Base-by-base conservation (phyloP, 2,797 vertebrate genomes). In the Neosilurus hyrtlii region DNA sequence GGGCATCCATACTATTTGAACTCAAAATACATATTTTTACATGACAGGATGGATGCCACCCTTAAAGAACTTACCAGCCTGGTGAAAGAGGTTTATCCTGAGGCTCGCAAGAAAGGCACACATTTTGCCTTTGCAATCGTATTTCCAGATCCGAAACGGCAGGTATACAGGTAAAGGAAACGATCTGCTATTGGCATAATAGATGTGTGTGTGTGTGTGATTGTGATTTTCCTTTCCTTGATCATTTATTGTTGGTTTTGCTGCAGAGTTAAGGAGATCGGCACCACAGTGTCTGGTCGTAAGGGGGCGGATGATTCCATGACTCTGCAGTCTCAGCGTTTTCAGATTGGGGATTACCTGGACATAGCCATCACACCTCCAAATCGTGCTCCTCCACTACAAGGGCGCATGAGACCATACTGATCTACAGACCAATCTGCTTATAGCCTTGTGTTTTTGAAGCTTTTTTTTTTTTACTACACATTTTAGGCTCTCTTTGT, bases 81-180 rank as follows among this genome's bases (percentile, higher is more conserved):
- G 85, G 98, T 99, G 86, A 99, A 99, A 89, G 98, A 99, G 91
- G 98, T 99, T 52, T 99, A 99, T 87, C 97, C 97, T 30, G 98
- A 99, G 85, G 97, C 97, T 81, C 94, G 98, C 77, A 99, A 99
- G 92, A 99, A 99, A 89, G 97, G 97, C 83, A 99, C 98, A 0
- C 96, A 99, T 90, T 99, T 99, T 91, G 97, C 96, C 85, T 99
- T 99, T 79, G 96, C 97, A 22, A 99, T 98, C 16, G 97, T 99
- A 83, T 99, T 94, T 86, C 98, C 97, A 2, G 98, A 99, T 83
- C 96, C 95, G 65, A 96, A 98, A 92, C 94, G 96, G 84, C 96
- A 97, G 86, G 93, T 95, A 14, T 99, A 99, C 91, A 96, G 96
- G 98, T 99, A 89, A 88, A 7, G 6, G 18, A 18, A 14, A 8